Base-by-base conservation (phyloP, 2,113 vertebrate species). In the Stegostoma tigrinum region DNA sequence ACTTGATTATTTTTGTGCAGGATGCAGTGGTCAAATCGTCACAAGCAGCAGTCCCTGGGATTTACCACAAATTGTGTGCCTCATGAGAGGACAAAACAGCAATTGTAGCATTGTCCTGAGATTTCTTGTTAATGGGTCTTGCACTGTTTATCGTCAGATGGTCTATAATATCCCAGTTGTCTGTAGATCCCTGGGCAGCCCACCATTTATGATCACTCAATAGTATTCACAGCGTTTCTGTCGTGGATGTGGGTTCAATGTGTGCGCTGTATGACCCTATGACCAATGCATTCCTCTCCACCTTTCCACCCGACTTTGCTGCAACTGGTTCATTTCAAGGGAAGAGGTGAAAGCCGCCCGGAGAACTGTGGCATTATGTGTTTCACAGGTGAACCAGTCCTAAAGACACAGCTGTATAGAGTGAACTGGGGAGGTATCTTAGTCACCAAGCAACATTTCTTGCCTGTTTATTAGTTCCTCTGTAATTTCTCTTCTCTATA, bases 401-500 rank as follows among this genome's bases (percentile, higher is more conserved):
- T 42, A 38, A 19, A 91, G 61, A 8, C 8, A n/a, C 14, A 15
- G 15, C 0, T 66, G 34, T n/a, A 91, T 93, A 7, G 8, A 93
- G 38, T n/a, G 30, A 38, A 67, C 38, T 6, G 61, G 64, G 34
- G 17, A 8, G 55, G 34, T 66, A 66, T 91, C 55, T 38, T 91
- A n/a, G 87, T 64, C 66, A n/a, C 61, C 5, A 42, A 21, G 55
- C 61, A 93, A 93, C 34, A 8, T 93, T 48, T 21, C 17, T 10
- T 93, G 89, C 34, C 38, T 93, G 89, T 93, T 66, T n/a, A 93
- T 93, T 93, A 93, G 23, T 6, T 66, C 17, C 89, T 93, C 61
- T 38, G 34, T 67, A 66, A 38, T 83, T 42, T 83, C 34, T 19
- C 87, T 55, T 64, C 87, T 61, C 55, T 91, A 30, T 61, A n/a